Conservation (phyloP, 2,888 invertebrate genomes). For the Macrophya annulata region DNA sequence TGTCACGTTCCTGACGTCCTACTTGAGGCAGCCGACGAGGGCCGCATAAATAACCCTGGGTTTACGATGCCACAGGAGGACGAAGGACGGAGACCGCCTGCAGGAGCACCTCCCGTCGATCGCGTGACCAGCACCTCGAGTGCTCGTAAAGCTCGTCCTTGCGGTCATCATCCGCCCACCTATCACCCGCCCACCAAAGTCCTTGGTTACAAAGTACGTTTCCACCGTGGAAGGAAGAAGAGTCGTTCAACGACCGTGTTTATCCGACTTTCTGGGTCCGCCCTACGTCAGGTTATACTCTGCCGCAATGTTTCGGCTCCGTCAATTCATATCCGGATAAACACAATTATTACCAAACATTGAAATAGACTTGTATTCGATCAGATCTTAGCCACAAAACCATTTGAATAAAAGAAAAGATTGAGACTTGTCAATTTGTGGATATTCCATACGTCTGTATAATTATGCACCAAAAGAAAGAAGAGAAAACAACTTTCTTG, state of each 20-base stretch:
- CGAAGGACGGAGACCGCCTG: slow-evolving; percentile 45
- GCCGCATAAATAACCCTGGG: slow-evolving; percentile 78
- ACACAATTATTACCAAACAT: slow-evolving; percentile 32
- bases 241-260: slow-evolving; percentile 49
- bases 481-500: too few relatives aligned
- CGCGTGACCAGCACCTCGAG: slow-evolving; percentile 58
- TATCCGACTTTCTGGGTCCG: slow-evolving; percentile 13
- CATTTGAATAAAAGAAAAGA: not conserved
- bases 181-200: slow-evolving; percentile 48
- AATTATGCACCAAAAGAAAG: not conserved
- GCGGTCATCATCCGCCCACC: slow-evolving; percentile 70
- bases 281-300: slow-evolving; percentile 29
- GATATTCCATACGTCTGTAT: not conserved
- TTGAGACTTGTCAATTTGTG: not conserved
- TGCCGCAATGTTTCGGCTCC: slow-evolving; percentile 19
- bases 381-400: not conserved
- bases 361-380: not conserved
- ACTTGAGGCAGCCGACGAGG: slow-evolving; percentile 75
- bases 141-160: slow-evolving; percentile 74
- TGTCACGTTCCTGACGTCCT: slow-evolving; percentile 76
- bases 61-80: slow-evolving; percentile 72
- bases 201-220: slow-evolving; percentile 51
- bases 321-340: not conserved
- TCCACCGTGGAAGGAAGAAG: slow-evolving; percentile 41
- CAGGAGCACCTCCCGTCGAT: slow-evolving; percentile 51